Evolutionary conservation across 2,888 invertebrate genomes (phyloP).

Genomic region (Ligdia adustata): DNA sequence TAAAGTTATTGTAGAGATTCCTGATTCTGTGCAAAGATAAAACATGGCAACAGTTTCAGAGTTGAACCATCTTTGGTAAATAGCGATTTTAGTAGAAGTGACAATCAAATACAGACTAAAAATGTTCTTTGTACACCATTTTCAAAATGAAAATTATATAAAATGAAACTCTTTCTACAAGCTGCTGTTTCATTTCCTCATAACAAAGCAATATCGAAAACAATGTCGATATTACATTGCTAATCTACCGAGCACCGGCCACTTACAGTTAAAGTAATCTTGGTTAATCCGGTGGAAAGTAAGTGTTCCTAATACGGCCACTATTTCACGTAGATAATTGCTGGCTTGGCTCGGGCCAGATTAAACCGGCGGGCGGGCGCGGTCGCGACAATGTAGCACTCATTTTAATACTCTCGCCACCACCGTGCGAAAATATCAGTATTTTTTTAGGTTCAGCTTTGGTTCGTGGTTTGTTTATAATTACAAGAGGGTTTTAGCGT

Average conservation of each 20-base stretch:
- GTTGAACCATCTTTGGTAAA: too few relatives aligned
- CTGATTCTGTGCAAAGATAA: too few relatives aligned
- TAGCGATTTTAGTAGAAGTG: too few relatives aligned
- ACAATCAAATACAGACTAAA: too few relatives aligned
- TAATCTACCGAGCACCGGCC: slow-evolving; percentile 57
- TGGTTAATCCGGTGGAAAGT: slow-evolving; percentile 70
- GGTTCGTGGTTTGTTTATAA: too few relatives aligned
- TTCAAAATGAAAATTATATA: too few relatives aligned
- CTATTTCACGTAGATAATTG: slow-evolving; percentile 81
- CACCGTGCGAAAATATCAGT: slow-evolving; percentile 20
- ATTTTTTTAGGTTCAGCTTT: slow-evolving; percentile 1
- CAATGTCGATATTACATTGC: slow-evolving; percentile 42
- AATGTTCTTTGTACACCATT: too few relatives aligned
- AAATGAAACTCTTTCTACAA: too few relatives aligned
- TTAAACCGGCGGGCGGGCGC: slow-evolving; percentile 49
- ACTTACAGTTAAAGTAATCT: slow-evolving; percentile 73
- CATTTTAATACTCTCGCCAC: slow-evolving; percentile 49
- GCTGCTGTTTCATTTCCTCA: too few relatives aligned
- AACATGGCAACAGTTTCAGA: too few relatives aligned
- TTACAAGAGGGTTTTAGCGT: too few relatives aligned
- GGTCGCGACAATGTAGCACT: slow-evolving; percentile 51
- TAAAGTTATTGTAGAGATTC: too few relatives aligned
- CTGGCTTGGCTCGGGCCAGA: slow-evolving; percentile 63
- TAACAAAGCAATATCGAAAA: slow-evolving; percentile 6
- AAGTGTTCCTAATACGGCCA: slow-evolving; percentile 74